Evolutionary conservation across 2,888 invertebrate genomes (phyloP).

Genomic region (Antitype chi): DNA sequence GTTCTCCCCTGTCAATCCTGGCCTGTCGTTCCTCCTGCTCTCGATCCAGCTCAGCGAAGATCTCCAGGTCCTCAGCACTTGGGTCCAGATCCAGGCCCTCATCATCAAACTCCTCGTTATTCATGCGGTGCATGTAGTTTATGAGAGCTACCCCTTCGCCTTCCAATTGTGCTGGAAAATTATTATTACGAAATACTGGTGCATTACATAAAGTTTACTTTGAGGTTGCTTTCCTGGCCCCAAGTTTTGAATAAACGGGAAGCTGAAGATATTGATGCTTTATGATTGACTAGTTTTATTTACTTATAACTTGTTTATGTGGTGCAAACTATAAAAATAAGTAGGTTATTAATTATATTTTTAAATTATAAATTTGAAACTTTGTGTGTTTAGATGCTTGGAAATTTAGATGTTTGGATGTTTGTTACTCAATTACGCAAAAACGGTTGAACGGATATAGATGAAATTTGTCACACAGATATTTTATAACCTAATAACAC

Average conservation of each 20-base stretch:
- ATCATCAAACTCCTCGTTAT: conserved; percentile 66
- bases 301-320: background rate
- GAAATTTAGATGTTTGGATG: too few relatives aligned
- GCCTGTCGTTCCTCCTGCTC: conserved; percentile 83
- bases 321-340: background rate
- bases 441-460: too few relatives aligned
- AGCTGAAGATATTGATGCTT: background rate
- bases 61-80: conserved; percentile 84
- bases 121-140: conserved; percentile 77
- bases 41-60: conserved; percentile 83
- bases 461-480: too few relatives aligned
- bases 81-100: conserved; percentile 79
- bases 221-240: background rate
- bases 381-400: too few relatives aligned
- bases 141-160: conserved; percentile 80
- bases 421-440: too few relatives aligned
- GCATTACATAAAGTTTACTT: background rate
- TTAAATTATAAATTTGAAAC: too few relatives aligned
- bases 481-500: too few relatives aligned
- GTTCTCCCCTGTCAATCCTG: conserved; percentile 85
- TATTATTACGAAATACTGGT: background rate
- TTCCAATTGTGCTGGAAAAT: conserved; percentile 67
- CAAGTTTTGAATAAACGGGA: background rate
- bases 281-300: background rate
- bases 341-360: background rate